Evolutionary conservation across 2,888 invertebrate genomes (phyloP).

Genomic region (Leptopilina drosophilae): DNA sequence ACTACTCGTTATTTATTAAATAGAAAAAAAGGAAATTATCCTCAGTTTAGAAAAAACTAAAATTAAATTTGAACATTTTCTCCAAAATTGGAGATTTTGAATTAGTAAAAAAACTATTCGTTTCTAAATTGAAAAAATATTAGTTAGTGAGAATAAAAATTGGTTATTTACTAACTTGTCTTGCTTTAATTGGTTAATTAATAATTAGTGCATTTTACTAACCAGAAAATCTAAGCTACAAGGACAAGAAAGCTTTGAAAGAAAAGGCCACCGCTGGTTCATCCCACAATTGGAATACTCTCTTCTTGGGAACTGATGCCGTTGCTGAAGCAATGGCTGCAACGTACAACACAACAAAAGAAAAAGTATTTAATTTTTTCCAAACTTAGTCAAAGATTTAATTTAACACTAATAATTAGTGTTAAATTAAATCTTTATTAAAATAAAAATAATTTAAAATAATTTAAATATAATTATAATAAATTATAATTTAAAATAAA

Average conservation of each 20-base stretch:
- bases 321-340: constrained; percentile 94
- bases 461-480: too few species aligned
- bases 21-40: neutral
- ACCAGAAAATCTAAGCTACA: constrained; percentile 85
- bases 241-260: constrained; percentile 88
- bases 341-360: constrained; percentile 90
- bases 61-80: constrained; percentile 70
- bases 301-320: constrained; percentile 95
- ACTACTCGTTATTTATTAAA: neutral
- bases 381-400: too few species aligned
- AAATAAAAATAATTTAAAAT: too few species aligned
- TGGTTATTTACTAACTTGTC: neutral
- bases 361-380: constrained; percentile 79
- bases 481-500: too few species aligned
- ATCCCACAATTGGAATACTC: constrained; percentile 96
- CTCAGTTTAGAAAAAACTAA: constrained; percentile 79
- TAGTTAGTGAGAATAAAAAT: too few species aligned
- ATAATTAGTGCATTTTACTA: neutral
- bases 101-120: neutral
- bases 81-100: constrained; percentile 64
- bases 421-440: too few species aligned
- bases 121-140: neutral
- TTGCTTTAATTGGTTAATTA: too few species aligned
- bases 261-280: constrained; percentile 86
- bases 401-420: too few species aligned